Base-by-base conservation (phyloP, 1,140 invertebrate genomes). In the Hycleus cichorii region DNA sequence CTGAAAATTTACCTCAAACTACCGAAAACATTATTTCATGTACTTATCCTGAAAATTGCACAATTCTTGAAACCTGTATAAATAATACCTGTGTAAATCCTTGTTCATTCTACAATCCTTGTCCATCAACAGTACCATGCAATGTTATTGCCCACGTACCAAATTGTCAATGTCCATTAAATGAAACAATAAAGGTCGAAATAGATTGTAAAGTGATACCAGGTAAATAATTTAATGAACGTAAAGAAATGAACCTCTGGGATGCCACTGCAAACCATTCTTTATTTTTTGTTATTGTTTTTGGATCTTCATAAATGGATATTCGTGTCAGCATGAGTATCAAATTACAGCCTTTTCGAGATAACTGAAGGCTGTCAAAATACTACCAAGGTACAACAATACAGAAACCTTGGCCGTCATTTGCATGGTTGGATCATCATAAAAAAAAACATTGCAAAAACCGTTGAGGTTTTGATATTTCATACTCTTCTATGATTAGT, bases 41-140 rank as follows among this genome's bases (percentile, higher is more conserved):
- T 58, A 46, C 9, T 25, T 59, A 58, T 10, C 64, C 75, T 47
- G 52, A 62, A 25, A 76, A 84, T 60, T 85, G 83, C 70, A 65
- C 68, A 8, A 64, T 74, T 58, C 67, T 78, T 60, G 72, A 81
- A 57, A 73, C 76, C 26, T 85, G 83, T 65, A 63, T 83, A 18
- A 69, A 75, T 27, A 70, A 74, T 58, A 60, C 66, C 9, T 85
- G 83, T 70, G 65, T 76, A 57, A 74, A 80, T 71, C 82, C 83
- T 32, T 85, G 83, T 69, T 68, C 73, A 26, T 62, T 73, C 65
- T 74, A 70, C 68, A 66, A 63, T 18, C 72, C 65, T 63, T 76
- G 71, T 68, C 68, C 54, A 65, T 64, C 60, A 47, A 62, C 62
- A 49, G 57, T 65, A 53, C 62, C 66, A 58, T 82, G 80, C 71